A percentile compares a stretch with the other conserved stretches of the same genome.
Conservation (phyloP, 2,113 vertebrate genomes). For the Mastomys coucha region DNA sequence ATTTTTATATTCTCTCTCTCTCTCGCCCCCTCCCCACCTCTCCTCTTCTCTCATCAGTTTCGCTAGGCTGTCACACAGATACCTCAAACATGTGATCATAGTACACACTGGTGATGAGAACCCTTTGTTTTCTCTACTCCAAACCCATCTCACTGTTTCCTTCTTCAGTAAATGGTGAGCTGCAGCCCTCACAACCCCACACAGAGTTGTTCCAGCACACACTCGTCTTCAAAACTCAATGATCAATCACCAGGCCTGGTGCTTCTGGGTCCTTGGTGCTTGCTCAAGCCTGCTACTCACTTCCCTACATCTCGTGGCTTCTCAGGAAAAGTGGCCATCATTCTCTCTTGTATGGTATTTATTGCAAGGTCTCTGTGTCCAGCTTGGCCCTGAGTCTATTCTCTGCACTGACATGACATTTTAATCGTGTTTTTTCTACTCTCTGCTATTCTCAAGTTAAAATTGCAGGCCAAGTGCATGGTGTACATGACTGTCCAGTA, state of each 20-base stretch:
- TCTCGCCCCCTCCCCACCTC: background rate
- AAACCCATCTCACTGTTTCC: background rate
- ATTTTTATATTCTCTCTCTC: background rate
- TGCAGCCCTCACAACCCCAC: background rate
- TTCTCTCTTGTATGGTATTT: background rate
- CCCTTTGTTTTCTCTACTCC: rapidly evolving
- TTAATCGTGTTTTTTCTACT: background rate
- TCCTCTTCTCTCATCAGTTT: background rate
- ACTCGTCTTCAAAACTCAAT: background rate
- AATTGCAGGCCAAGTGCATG: background rate
- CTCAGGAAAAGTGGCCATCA: background rate
- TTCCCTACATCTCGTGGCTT: background rate
- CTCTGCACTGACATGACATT: background rate
- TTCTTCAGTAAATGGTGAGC: background rate
- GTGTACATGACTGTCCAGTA: rapidly evolving
- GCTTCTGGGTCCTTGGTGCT: background rate
- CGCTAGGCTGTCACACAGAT: background rate
- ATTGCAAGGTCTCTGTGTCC: background rate
- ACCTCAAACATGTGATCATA: background rate
- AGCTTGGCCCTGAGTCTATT: background rate
- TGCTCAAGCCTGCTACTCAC: background rate
- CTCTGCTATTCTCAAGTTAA: background rate
- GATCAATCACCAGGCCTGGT: background rate
- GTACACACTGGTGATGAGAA: background rate
- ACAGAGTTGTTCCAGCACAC: background rate